Evolutionary conservation across 2,797 vertebrate genomes (phyloP).

Genomic region (Triplophysa bombifrons): DNA sequence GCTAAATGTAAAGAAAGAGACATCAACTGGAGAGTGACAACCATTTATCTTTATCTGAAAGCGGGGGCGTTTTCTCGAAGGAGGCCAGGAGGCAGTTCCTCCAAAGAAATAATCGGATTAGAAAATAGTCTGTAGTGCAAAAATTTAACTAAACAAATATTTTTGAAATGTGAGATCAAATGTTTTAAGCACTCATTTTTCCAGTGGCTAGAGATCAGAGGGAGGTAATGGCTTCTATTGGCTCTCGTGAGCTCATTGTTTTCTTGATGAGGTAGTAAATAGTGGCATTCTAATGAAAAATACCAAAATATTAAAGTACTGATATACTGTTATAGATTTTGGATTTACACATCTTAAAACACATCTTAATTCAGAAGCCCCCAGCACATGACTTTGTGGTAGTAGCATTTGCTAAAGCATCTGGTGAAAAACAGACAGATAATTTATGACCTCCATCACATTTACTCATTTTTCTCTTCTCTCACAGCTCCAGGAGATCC

Average conservation of each 20-base stretch:
- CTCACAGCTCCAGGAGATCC: background rate
- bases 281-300: too few relatives aligned
- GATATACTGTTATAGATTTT: too few relatives aligned
- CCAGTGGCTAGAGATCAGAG: background rate
- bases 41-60: background rate
- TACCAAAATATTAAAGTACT: too few relatives aligned
- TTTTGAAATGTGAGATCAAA: background rate
- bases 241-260: background rate
- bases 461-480: background rate
- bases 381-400: background rate
- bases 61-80: background rate
- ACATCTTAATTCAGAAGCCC: background rate
- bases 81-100: background rate
- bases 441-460: slow-evolving; percentile 23
- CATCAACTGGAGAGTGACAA: background rate
- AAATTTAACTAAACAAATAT: background rate
- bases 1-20: slow-evolving; percentile 11
- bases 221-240: background rate
- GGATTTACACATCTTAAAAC: too few relatives aligned
- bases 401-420: background rate
- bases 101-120: background rate
- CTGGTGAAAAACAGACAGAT: background rate
- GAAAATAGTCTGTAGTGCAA: background rate
- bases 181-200: background rate
- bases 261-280: background rate